Evolutionary conservation across 2,797 vertebrate genomes (phyloP).

Genomic region (Tokudaia muenninki): DNA sequence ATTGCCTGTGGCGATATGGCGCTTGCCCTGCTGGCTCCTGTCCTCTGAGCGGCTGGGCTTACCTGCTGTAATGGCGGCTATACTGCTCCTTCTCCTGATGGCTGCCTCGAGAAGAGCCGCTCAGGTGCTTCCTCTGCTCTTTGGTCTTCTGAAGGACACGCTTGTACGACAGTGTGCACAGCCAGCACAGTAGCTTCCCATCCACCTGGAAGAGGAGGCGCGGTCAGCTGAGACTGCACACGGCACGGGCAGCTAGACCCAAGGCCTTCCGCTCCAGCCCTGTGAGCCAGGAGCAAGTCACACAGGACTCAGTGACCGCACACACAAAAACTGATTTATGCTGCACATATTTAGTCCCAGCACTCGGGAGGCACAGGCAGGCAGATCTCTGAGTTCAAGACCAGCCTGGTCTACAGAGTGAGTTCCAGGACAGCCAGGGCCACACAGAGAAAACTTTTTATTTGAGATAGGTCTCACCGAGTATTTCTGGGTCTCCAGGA

Average conservation of each 20-base stretch:
- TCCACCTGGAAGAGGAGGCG: constrained; percentile 85
- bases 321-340: not conserved
- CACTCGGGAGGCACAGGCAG: not conserved
- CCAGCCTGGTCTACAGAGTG: not conserved
- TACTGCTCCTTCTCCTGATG: constrained; percentile 90
- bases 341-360: not conserved
- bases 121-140: constrained; percentile 90
- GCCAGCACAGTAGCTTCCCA: constrained; percentile 90
- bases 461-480: not conserved
- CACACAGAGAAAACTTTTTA: not conserved
- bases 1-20: not conserved
- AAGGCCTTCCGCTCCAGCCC: not conserved
- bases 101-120: constrained; percentile 86
- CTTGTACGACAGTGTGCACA: constrained; percentile 90
- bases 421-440: not conserved
- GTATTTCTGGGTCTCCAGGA: not conserved
- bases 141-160: constrained; percentile 91
- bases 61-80: constrained; percentile 89
- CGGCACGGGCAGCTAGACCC: not conserved
- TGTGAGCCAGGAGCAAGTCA: not conserved
- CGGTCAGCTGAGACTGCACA: not conserved
- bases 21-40: not conserved
- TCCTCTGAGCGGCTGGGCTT: not conserved
- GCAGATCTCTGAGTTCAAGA: not conserved
- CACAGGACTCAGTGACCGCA: not conserved